Evolutionary conservation across 2,888 invertebrate genomes (phyloP).

Genomic region (Hesperia comma): DNA sequence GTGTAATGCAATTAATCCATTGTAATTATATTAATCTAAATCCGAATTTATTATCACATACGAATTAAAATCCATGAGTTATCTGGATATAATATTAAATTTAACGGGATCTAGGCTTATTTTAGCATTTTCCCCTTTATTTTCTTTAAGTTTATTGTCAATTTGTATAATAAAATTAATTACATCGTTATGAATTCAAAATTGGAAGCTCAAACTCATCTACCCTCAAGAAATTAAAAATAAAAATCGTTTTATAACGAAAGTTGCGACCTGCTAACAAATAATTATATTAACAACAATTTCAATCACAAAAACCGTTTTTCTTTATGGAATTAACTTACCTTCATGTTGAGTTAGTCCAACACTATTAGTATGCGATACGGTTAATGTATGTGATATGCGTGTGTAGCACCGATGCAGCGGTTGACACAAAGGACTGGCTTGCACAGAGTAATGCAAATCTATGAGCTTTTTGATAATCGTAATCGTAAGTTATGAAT

Average conservation of each 20-base stretch:
- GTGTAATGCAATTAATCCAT: no score
- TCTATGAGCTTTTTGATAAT: conserved; percentile 1
- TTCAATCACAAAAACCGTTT: background rate
- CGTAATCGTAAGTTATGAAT: conserved; percentile 38
- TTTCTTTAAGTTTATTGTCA: no score
- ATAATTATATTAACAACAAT: background rate
- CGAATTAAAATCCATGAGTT: no score
- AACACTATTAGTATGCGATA: background rate
- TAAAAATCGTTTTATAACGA: no score
- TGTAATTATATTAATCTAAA: no score
- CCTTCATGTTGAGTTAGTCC: conserved; percentile 41
- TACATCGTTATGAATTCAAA: background rate
- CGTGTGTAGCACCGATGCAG: conserved; percentile 3
- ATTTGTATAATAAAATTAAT: no score
- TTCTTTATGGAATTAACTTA: conserved; percentile 30
- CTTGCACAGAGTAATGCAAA: background rate
- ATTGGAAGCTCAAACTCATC: background rate
- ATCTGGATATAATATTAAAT: no score
- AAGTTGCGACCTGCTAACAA: background rate
- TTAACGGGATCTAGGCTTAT: no score
- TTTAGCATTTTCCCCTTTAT: no score
- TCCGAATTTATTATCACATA: no score
- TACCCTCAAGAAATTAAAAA: conserved; percentile 1
- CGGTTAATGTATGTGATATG: conserved; percentile 26
- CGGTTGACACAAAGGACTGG: background rate